phyloP scores from a whole-genome alignment of 1,140 invertebrate species.

The Saccostrea glomerata region DNA sequence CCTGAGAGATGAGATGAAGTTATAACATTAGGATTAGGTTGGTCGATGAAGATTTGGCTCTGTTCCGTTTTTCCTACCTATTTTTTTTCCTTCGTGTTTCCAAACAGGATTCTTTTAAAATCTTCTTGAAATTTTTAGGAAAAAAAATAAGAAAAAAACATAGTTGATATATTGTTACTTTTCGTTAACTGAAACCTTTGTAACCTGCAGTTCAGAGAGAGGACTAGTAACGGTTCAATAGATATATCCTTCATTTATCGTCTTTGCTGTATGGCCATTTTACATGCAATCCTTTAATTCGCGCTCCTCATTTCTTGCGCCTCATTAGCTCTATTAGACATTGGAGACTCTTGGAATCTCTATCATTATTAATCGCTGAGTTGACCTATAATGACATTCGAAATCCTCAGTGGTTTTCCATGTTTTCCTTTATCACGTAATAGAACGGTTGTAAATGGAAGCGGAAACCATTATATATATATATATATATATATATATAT shows the following conservation, averaged over 20 bases:
- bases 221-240: background rate
- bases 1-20: too few species aligned
- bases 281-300: constrained; percentile 10
- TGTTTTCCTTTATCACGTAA: background rate
- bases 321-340: constrained; percentile 6
- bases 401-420: background rate
- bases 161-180: too few species aligned
- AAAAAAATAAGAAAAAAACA: too few species aligned
- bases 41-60: too few species aligned
- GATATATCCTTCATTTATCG: background rate
- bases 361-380: background rate
- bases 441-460: background rate
- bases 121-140: too few species aligned
- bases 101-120: too few species aligned
- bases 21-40: too few species aligned
- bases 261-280: background rate
- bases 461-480: background rate
- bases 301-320: background rate
- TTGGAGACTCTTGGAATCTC: background rate
- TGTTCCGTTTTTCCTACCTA: too few species aligned
- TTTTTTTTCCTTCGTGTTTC: too few species aligned
- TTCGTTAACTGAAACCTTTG: too few species aligned
- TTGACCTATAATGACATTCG: background rate
- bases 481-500: too few species aligned
- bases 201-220: background rate